Percentiles rank a stretch among this genome's conserved stretches.
Conservation (phyloP, 2,888 invertebrate species). For the Diploptera punctata region DNA sequence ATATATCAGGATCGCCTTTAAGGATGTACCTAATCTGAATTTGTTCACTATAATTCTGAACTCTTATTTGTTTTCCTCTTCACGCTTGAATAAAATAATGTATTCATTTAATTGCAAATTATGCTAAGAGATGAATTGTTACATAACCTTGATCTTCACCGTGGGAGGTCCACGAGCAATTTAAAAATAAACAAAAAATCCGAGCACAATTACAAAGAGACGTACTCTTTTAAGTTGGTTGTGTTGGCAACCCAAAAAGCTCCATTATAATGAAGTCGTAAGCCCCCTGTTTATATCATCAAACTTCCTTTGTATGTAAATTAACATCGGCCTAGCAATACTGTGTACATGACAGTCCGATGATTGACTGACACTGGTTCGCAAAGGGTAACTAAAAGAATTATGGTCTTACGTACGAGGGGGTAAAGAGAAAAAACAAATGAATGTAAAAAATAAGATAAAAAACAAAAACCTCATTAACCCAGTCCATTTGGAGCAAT, state of each 20-base stretch:
- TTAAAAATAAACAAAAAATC: too few species aligned
- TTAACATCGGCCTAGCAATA: not conserved
- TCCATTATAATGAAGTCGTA: conserved; percentile 7
- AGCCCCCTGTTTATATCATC: not conserved
- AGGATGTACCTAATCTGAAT: too few species aligned
- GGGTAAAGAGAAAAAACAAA: not conserved
- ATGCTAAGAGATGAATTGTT: too few species aligned
- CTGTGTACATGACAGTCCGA: conserved; percentile 8
- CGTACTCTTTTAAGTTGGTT: too few species aligned
- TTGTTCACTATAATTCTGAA: too few species aligned
- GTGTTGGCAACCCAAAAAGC: not conserved
- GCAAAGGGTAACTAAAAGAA: conserved; percentile 19
- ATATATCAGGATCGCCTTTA: too few species aligned
- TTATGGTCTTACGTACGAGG: not conserved
- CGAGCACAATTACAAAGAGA: too few species aligned
- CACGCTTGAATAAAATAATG: too few species aligned
- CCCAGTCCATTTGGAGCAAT: conserved; percentile 26
- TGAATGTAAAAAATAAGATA: not conserved
- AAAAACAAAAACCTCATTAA: conserved; percentile 23
- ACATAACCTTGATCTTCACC: too few species aligned
- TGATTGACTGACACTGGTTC: conserved; percentile 26
- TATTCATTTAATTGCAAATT: too few species aligned
- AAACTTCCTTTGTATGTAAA: conserved; percentile 28
- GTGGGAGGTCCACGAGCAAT: too few species aligned
- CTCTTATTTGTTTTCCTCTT: too few species aligned